Conservation (phyloP, 2,888 invertebrate genomes). For the Orgyia antiqua region DNA sequence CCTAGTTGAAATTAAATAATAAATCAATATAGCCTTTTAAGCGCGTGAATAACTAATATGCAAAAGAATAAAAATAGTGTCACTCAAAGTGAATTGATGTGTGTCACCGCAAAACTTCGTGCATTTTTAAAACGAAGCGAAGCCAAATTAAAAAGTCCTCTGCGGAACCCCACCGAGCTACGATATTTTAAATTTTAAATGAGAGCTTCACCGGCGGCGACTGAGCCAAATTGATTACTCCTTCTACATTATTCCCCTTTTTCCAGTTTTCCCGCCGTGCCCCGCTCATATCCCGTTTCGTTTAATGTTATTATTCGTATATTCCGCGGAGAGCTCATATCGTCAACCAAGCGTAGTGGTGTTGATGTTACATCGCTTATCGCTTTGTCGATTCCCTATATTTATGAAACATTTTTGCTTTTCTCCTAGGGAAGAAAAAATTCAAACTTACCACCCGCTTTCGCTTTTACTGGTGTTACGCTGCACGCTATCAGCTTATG, state of each 20-base stretch:
- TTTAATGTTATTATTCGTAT: conserved; percentile 68
- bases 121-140: conserved; percentile 71
- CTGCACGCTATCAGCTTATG: conserved; percentile 29
- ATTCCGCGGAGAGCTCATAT: conserved; percentile 31
- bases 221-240: conserved; percentile 78
- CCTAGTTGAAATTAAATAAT: no score
- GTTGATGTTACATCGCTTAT: conserved; percentile 25
- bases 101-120: conserved; percentile 69
- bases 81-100: conserved; percentile 73
- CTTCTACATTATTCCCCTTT: conserved; percentile 75
- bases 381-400: conserved; percentile 15
- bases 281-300: conserved; percentile 61
- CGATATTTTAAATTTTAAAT: conserved; percentile 76
- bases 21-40: no score
- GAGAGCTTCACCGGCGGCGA: conserved; percentile 68
- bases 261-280: conserved; percentile 64
- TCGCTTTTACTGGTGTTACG: no score
- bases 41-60: no score
- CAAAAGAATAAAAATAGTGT: no score
- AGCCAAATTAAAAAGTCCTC: conserved; percentile 76
- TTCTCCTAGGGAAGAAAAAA: not conserved
- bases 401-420: conserved; percentile 1
- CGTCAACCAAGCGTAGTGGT: conserved; percentile 15
- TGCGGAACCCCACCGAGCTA: conserved; percentile 53
- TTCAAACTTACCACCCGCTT: conserved; percentile 8